A percentile compares a stretch with the other conserved stretches of the same genome.
These are phyloP conservation scores for Hydrophis major DNA, from an alignment of 2,797 vertebrate species.

Conservation along the genomic window DNA sequence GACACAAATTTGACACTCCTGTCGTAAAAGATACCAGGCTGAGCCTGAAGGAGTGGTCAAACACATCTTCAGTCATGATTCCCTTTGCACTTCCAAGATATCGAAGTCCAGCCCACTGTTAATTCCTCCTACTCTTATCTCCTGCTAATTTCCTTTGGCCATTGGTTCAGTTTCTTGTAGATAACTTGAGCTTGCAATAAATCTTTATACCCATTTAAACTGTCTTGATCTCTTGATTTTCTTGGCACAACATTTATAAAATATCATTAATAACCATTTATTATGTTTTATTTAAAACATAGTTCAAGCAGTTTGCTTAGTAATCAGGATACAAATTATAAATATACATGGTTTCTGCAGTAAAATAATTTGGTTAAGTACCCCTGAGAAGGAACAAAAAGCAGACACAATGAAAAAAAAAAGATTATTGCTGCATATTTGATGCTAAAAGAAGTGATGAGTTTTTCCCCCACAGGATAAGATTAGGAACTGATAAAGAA, in stretches of 20 bases:
- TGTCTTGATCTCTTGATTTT: background rate
- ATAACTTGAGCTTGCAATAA: background rate
- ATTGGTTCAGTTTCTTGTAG: background rate
- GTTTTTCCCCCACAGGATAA: too few relatives aligned
- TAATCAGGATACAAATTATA: background rate
- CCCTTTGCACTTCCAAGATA: background rate
- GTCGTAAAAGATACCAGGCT: too few relatives aligned
- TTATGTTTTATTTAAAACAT: background rate
- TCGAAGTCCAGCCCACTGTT: background rate
- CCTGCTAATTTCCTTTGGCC: background rate
- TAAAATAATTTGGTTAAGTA: background rate
- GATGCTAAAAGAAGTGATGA: too few relatives aligned
- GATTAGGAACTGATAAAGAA: too few relatives aligned
- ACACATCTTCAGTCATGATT: background rate
- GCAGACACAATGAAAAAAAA: background rate
- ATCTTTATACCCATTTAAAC: background rate
- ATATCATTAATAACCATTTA: background rate
- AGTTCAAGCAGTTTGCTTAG: background rate
- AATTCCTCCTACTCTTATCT: background rate
- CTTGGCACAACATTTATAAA: background rate
- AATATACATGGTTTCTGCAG: background rate
- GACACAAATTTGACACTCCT: too few relatives aligned
- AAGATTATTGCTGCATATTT: too few relatives aligned
- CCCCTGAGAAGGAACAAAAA: background rate
- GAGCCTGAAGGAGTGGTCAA: background rate